Evolutionary conservation across 2,113 vertebrate species (phyloP).

Genomic region (Ciconia boyciana): DNA sequence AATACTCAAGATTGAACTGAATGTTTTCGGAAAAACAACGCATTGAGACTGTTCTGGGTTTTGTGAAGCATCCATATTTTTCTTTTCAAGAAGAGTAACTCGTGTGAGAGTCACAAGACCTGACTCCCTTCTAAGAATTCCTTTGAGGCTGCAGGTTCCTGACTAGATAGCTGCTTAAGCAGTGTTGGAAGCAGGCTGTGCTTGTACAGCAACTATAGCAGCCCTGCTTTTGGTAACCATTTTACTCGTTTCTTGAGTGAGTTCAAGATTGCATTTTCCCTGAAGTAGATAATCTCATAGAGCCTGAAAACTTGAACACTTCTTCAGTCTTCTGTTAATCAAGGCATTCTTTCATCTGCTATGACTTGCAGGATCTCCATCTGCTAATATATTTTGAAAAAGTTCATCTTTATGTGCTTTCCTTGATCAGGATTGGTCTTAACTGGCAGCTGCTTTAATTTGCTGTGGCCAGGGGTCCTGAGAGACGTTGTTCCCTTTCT

Average conservation of each 20-base stretch:
- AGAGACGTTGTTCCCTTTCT: neutral
- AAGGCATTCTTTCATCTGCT: neutral
- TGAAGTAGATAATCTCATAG: neutral
- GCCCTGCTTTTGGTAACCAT: neutral
- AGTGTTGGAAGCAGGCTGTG: neutral
- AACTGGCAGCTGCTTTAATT: neutral
- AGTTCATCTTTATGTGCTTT: neutral
- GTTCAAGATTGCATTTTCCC: neutral
- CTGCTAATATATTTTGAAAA: neutral
- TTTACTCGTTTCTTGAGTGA: neutral
- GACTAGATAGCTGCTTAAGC: neutral
- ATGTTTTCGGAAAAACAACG: neutral
- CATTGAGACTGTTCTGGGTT: neutral
- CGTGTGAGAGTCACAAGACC: neutral
- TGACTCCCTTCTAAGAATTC: neutral
- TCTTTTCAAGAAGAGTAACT: neutral
- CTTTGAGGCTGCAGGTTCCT: neutral
- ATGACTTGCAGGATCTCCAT: neutral
- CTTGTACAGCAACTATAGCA: neutral
- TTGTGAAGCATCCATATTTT: neutral
- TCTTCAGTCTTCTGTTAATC: neutral
- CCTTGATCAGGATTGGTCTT: neutral
- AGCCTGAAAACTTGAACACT: neutral
- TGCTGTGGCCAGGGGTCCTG: neutral
- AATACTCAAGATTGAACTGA: neutral